Base-by-base conservation (phyloP, 1,140 invertebrate species). In the Drosophila kikkawai region DNA sequence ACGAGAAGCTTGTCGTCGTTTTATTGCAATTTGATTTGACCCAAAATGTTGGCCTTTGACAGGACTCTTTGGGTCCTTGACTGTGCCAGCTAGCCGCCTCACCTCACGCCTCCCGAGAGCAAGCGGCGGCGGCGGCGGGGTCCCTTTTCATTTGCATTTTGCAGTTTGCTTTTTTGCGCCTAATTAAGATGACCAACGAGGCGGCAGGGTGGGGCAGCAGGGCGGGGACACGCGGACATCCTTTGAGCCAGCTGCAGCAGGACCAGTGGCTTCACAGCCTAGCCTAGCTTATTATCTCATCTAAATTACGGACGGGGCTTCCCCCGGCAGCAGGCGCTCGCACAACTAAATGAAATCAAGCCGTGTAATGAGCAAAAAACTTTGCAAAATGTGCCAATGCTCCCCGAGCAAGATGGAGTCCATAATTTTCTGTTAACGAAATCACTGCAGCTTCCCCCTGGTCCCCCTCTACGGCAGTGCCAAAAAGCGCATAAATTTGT, bases 311-410 rank as follows among this genome's bases (percentile, higher is more conserved):
- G 65, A 81, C 41, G 79, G 71, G 44, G 26, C 57, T 76, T 57
- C 67, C 45, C 53, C 57, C 45, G 3, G n/a, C 13, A 6, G 51
- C 26, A 12, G 26, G 9, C 64, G 42, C 22, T 39, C n/a, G 12
- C 41, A 19, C 29, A 53, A 63, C 47, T 71, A 76, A 81, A 81
- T 81, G 79, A 81, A 81, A 81, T 77, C 79, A 81, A 81, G 79
- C 56, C 78, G 77, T 81, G 79, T 81, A 80, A 80, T 76, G 64
- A 80, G 79, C 78, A 61, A 78, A 78, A 78, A 78, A 78, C 48
- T 77, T 68, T 68, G 41, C 19, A 70, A 69, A 70, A 75, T 75
- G 55, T 77, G 41, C 64, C 71, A 75, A 74, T 73, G 56, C 68
- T 39, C 34, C 47, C 37, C 63, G 36, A 60, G 41, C 47, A 53